Evolutionary conservation across 2,797 vertebrate species (phyloP).

Genomic region (Sebastes steindachneri): DNA sequence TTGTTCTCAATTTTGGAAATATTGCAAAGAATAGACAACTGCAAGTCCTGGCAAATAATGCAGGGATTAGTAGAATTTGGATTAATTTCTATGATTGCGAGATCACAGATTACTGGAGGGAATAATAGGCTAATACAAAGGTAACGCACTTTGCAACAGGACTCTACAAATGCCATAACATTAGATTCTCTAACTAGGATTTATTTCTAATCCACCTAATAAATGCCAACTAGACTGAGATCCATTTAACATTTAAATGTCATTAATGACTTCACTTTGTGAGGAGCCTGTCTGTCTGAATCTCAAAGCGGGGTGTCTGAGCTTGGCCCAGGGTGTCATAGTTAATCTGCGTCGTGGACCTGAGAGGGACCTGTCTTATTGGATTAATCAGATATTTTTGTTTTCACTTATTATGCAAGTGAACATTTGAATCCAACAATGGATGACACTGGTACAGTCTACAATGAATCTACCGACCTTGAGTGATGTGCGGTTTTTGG

Average conservation of each 20-base stretch:
- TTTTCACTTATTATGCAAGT: slow-evolving; percentile 11
- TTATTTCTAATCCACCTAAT: slow-evolving; percentile 70
- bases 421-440: not conserved
- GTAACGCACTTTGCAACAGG: slow-evolving; percentile 35
- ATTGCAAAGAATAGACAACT: not conserved
- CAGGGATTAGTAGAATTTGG: not conserved
- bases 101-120: slow-evolving; percentile 11
- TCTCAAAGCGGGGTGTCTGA: slow-evolving; percentile 41
- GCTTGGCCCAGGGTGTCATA: slow-evolving; percentile 26
- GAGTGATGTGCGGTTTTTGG: not conserved
- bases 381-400: slow-evolving; percentile 21
- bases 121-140: slow-evolving; percentile 21
- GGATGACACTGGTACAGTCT: not conserved
- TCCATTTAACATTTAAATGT: slow-evolving; percentile 72
- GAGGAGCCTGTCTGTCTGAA: slow-evolving; percentile 50
- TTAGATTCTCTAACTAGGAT: slow-evolving; percentile 56
- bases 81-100: slow-evolving; percentile 10
- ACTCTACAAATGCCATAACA: slow-evolving; percentile 61
- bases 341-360: slow-evolving; percentile 25
- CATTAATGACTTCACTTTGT: slow-evolving; percentile 64
- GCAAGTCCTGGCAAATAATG: not conserved
- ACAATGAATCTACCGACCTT: not conserved
- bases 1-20: too few species aligned
- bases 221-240: slow-evolving; percentile 66
- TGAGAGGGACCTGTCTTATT: slow-evolving; percentile 1